phyloP scores from a whole-genome alignment of 2,113 vertebrate genomes.

The Oriolus oriolus region DNA sequence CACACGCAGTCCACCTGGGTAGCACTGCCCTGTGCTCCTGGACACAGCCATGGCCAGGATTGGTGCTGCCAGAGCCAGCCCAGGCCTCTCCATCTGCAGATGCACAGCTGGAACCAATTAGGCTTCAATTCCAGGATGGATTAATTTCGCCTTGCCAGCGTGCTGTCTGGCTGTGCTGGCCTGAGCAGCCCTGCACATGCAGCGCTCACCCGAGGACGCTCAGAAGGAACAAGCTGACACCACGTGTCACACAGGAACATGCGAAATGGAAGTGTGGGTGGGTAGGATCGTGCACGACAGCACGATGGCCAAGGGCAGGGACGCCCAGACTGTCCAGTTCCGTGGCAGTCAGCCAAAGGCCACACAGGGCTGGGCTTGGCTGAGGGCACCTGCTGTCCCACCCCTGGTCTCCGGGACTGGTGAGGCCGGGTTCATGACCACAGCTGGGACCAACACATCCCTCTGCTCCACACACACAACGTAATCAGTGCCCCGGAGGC shows the following conservation, averaged over 20 bases:
- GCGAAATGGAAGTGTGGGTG: neutral
- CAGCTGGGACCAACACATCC: neutral
- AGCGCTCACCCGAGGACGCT: neutral
- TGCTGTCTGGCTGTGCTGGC: accelerated
- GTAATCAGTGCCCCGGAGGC: neutral
- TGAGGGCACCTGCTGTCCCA: neutral
- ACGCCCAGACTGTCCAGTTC: neutral
- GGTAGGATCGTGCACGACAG: neutral
- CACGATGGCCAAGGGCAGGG: accelerated
- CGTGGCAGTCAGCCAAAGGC: neutral
- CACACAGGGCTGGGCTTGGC: neutral
- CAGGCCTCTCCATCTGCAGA: neutral
- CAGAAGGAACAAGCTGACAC: neutral
- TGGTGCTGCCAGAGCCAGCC: accelerated
- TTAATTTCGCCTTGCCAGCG: accelerated
- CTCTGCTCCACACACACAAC: neutral
- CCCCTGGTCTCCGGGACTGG: neutral
- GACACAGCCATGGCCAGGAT: accelerated
- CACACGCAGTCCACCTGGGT: accelerated
- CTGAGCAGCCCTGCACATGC: neutral
- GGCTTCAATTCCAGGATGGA: accelerated
- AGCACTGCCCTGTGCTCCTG: accelerated
- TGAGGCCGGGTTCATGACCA: neutral
- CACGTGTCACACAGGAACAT: neutral
- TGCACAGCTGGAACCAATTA: accelerated